These are phyloP conservation scores for Formica exsecta DNA, from an alignment of 1,140 invertebrate genomes.

Conservation along the genomic window DNA sequence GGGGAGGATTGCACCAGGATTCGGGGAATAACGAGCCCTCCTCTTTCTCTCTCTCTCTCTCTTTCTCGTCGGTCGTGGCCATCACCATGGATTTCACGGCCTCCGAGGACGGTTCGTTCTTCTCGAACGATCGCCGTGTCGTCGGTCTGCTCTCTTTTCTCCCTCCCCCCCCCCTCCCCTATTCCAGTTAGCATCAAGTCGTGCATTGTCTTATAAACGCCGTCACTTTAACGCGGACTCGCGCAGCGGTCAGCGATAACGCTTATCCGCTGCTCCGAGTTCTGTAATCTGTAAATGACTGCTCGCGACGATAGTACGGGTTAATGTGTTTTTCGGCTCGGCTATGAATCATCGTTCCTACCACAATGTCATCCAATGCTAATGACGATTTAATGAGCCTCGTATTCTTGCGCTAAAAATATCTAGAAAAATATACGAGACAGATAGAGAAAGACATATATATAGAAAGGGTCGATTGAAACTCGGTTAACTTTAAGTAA, in stretches of 20 bases:
- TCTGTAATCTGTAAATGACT: conserved; percentile 23
- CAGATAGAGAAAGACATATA: too few species aligned
- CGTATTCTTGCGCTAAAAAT: background rate
- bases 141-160: background rate
- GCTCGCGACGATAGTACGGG: background rate
- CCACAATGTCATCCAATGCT: background rate
- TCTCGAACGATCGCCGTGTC: conserved; percentile 35
- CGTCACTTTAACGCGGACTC: conserved; percentile 16
- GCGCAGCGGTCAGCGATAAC: conserved; percentile 30
- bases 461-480: background rate
- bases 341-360: background rate
- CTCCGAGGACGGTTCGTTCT: conserved; percentile 21
- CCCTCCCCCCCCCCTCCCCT: background rate
- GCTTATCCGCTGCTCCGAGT: conserved; percentile 20
- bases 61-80: conserved; percentile 42
- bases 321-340: conserved; percentile 20
- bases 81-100: conserved; percentile 41
- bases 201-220: conserved; percentile 49
- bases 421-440: background rate
- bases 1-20: conserved; percentile 44
- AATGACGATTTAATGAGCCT: background rate
- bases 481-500: background rate
- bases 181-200: background rate
- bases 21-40: conserved; percentile 47
- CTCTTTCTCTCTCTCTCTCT: too few species aligned